These are phyloP conservation scores for Acrobasis consociella DNA, from an alignment of 2,888 invertebrate genomes.

Conservation along the genomic window DNA sequence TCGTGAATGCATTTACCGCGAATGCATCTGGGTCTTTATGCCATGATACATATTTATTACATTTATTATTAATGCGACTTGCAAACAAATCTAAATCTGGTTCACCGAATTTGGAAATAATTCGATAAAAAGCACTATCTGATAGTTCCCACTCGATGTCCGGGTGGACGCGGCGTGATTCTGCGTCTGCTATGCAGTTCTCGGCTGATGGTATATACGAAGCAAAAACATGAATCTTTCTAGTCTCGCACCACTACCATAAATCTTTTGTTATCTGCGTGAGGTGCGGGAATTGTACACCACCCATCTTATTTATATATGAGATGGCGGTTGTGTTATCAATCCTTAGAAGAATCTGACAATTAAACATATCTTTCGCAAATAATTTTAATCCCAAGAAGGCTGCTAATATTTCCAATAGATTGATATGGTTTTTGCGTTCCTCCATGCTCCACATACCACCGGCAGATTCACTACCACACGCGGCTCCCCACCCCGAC, in stretches of 20 bases:
- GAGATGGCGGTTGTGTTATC: background rate
- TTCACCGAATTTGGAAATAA: too few relatives aligned
- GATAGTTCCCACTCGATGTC: too few relatives aligned
- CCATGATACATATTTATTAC: too few relatives aligned
- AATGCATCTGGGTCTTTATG: too few relatives aligned
- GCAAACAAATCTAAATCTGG: too few relatives aligned
- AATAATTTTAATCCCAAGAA: background rate
- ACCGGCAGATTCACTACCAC: background rate
- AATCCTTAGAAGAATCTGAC: too few relatives aligned
- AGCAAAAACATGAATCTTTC: constrained; percentile 25
- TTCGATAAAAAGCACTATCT: too few relatives aligned
- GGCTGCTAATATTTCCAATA: background rate
- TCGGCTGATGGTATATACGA: constrained; percentile 21
- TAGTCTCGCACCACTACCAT: constrained; percentile 31
- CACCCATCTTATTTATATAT: constrained; percentile 3
- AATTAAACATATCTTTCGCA: background rate
- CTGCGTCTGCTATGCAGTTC: constrained; percentile 11
- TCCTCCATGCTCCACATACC: constrained; percentile 1
- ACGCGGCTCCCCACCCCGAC: constrained; percentile 23
- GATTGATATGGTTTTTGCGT: background rate
- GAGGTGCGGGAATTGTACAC: constrained; percentile 18
- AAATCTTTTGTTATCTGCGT: constrained; percentile 21
- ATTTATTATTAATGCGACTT: too few relatives aligned
- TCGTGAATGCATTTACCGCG: constrained; percentile 3
- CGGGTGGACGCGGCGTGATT: too few relatives aligned